Base-by-base conservation (phyloP, 2,113 vertebrate species). In the Pachycephala philippinensis region DNA sequence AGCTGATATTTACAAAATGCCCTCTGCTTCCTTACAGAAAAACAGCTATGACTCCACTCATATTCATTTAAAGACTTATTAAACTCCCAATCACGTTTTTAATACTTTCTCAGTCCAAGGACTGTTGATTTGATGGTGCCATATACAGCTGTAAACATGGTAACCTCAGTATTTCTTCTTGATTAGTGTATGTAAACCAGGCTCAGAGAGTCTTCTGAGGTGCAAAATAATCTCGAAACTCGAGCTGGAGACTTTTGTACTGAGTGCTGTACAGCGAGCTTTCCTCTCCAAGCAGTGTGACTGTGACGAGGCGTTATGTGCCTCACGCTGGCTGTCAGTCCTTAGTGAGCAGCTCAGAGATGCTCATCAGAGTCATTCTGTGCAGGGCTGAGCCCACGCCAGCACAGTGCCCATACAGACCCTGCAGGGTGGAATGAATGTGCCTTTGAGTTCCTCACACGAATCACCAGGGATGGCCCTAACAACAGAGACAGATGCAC, bases 261-360 rank as follows among this genome's bases (percentile, higher is more conserved):
- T 24, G 44, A 49, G 24, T 42, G 50, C 52, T 49, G 37, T 28
- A 37, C 10, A 39, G 69, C 1, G 10, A 87, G 15, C 42, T 82
- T 37, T 68, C 44, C 56, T 50, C 72, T 70, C 39, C 24, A 59
- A 84, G 56, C 30, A 68, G 35, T 5, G 35, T 6, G 60, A 40
- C 50, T 4, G 8, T 40, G 45, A 40, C 0, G 3, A 69, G 75
- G 37, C 1, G 2, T 23, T 31, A 27, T 0, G 0, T 71, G 27
- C 39, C 35, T 60, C 70, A 39, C 0, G 0, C 33, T 7, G 70
- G 42, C 54, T 69, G 63, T 44, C 39, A 21, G 0, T 30, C 20
- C 52, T 42, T 22, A 18, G 13, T 6, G 47, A 78, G 68, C n/a
- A 74, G 60, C 56, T 75, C 6, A 1, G 54, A 60, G 52, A 72